Conservation (phyloP, 1,140 invertebrate species). For the Lycorma delicatula region DNA sequence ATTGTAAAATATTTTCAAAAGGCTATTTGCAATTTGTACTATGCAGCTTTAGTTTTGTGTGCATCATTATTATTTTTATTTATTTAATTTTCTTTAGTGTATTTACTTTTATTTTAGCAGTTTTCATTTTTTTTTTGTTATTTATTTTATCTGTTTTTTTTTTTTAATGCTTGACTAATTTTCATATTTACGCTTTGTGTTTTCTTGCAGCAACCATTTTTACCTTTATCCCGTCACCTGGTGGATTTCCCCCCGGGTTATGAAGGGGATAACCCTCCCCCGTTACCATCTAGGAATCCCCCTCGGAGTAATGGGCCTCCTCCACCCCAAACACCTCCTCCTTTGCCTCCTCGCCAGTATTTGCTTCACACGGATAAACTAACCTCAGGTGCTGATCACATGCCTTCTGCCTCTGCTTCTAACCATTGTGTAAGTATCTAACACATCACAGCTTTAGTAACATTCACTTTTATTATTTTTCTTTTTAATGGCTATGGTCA, state of each 20-base stretch:
- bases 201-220: background rate
- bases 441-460: too few relatives aligned
- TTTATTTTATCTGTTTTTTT: too few relatives aligned
- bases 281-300: conserved; percentile 48
- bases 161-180: conserved; percentile 29
- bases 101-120: background rate
- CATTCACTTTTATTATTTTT: too few relatives aligned
- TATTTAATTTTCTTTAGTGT: too few relatives aligned
- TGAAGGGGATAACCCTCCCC: conserved; percentile 37
- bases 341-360: conserved; percentile 28
- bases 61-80: too few relatives aligned
- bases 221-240: background rate
- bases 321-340: conserved; percentile 34
- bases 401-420: conserved; percentile 36
- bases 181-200: too few relatives aligned
- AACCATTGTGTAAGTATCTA: conserved; percentile 40
- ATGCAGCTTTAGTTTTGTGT: too few relatives aligned
- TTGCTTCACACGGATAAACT: conserved; percentile 21
- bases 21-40: too few relatives aligned
- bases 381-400: conserved; percentile 26
- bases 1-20: too few relatives aligned
- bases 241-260: background rate
- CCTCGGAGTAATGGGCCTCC: conserved; percentile 40
- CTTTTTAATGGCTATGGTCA: too few relatives aligned
- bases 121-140: conserved; percentile 13